These are phyloP conservation scores for Mactromeris polynyma DNA, from an alignment of 2,888 invertebrate genomes.

Conservation along the genomic window DNA sequence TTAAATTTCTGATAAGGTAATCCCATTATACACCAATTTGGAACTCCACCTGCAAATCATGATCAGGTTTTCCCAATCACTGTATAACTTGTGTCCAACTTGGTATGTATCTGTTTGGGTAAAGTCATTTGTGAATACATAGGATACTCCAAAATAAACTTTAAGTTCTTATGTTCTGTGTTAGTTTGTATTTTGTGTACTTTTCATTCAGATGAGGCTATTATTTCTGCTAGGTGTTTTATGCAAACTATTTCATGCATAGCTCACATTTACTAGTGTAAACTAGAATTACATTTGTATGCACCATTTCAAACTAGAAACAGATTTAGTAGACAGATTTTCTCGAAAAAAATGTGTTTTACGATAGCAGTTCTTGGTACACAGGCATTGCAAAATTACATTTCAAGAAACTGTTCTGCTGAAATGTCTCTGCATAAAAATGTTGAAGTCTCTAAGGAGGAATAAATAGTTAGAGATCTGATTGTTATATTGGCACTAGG, in stretches of 20 bases:
- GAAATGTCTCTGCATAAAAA: neutral
- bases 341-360: neutral
- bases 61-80: no score
- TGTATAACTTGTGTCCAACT: no score
- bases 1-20: no score
- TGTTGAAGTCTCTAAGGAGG: neutral
- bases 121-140: no score
- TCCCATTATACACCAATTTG: no score
- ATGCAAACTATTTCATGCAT: neutral
- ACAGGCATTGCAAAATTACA: neutral
- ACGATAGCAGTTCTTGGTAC: neutral
- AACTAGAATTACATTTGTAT: neutral
- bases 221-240: neutral
- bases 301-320: neutral
- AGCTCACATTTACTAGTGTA: neutral
- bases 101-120: no score
- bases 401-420: neutral
- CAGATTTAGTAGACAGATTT: conserved; percentile 1
- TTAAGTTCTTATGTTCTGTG: no score
- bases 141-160: no score
- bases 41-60: no score
- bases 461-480: neutral
- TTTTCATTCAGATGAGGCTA: neutral
- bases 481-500: conserved; percentile 8
- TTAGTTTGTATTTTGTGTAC: neutral